Percentiles rank a stretch among this genome's conserved stretches.
These are phyloP conservation scores for Leptinotarsa peninsularis DNA, from an alignment of 2,888 invertebrate species.

Conservation along the genomic window DNA sequence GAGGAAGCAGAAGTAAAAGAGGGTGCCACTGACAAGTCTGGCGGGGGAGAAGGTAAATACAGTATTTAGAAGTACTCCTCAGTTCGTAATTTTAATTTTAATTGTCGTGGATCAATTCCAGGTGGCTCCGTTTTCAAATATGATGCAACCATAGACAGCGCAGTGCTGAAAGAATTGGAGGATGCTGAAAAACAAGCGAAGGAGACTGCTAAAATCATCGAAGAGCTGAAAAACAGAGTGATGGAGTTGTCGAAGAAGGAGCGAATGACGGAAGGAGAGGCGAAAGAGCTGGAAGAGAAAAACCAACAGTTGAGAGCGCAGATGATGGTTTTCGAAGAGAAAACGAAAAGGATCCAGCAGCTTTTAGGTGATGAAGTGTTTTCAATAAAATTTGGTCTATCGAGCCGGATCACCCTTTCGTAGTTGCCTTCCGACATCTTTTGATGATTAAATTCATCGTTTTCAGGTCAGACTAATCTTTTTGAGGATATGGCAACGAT, in stretches of 20 bases:
- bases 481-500: constrained; percentile 60
- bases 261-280: constrained; percentile 71
- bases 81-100: too few relatives aligned
- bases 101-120: neutral
- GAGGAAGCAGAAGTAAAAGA: neutral
- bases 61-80: neutral
- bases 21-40: neutral
- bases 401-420: neutral
- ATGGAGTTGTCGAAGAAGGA: constrained; percentile 69
- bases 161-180: constrained; percentile 65
- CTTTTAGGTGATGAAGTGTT: constrained; percentile 52
- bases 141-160: constrained; percentile 55
- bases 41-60: neutral
- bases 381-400: constrained; percentile 12
- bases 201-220: constrained; percentile 66
- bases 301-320: constrained; percentile 72
- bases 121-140: constrained; percentile 48
- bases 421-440: neutral
- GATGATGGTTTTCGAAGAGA: constrained; percentile 72
- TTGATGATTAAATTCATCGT: neutral
- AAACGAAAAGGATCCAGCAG: constrained; percentile 71
- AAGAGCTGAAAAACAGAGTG: constrained; percentile 64
- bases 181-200: constrained; percentile 67
- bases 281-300: constrained; percentile 69
- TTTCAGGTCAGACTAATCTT: constrained; percentile 64